phyloP scores from a whole-genome alignment of 2,888 invertebrate species.

The Cerastis rubricosa region DNA sequence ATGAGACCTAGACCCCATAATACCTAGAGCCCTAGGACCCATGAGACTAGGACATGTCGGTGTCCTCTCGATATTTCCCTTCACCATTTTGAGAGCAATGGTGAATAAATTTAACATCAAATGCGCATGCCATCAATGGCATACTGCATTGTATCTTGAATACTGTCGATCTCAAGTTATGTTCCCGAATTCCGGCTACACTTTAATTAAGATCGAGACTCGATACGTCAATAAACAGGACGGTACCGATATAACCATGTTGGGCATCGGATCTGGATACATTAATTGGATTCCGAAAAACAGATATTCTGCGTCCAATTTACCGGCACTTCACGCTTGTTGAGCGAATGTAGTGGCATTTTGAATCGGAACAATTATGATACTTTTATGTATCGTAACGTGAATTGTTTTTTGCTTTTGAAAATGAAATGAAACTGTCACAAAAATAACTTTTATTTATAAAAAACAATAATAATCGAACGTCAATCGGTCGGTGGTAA shows the following conservation, averaged over 20 bases:
- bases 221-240: slow-evolving; percentile 43
- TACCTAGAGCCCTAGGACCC: too few species aligned
- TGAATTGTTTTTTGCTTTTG: neutral
- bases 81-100: too few species aligned
- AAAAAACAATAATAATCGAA: too few species aligned
- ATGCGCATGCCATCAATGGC: neutral
- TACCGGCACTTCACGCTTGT: slow-evolving; percentile 55
- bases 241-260: slow-evolving; percentile 55
- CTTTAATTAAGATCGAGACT: slow-evolving; percentile 62
- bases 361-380: slow-evolving; percentile 39
- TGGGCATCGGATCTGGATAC: slow-evolving; percentile 64
- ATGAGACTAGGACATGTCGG: too few species aligned
- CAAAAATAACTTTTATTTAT: neutral
- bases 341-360: slow-evolving; percentile 42
- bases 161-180: slow-evolving; percentile 21
- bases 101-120: neutral
- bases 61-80: too few species aligned
- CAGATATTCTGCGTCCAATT: slow-evolving; percentile 61
- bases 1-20: too few species aligned
- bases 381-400: neutral
- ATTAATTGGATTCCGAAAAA: slow-evolving; percentile 73
- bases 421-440: neutral
- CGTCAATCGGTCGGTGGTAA: too few species aligned
- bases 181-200: slow-evolving; percentile 30
- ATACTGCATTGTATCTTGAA: slow-evolving; percentile 29